Evolutionary conservation across 2,888 invertebrate genomes (phyloP).

Genomic region (Diogma glabrata): DNA sequence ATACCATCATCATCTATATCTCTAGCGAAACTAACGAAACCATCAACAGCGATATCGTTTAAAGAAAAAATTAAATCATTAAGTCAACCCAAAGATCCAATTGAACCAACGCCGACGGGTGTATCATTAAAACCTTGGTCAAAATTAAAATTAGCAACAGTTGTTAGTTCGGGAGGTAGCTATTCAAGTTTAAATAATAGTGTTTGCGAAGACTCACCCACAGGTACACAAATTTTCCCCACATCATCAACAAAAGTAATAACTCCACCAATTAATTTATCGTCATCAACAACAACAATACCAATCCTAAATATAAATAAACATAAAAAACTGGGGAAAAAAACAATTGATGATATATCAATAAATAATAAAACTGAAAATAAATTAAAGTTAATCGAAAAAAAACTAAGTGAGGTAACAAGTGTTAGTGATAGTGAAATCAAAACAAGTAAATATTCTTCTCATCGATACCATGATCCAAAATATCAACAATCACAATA

Average conservation of each 20-base stretch:
- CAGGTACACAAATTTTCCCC: conserved; percentile 26
- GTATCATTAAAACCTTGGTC: conserved; percentile 52
- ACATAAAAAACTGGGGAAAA: not conserved
- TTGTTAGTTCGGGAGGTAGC: conserved; percentile 31
- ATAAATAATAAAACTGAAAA: conserved; percentile 1
- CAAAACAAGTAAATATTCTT: conserved; percentile 10
- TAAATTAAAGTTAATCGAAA: conserved; percentile 15
- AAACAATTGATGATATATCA: not conserved
- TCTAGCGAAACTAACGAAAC: conserved; percentile 24
- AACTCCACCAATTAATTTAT: conserved; percentile 1
- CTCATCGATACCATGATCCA: conserved; percentile 1
- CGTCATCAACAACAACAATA: not conserved
- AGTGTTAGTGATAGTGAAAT: conserved; percentile 18
- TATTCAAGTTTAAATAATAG: conserved; percentile 32
- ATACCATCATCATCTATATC: conserved; percentile 26
- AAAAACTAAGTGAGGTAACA: conserved; percentile 6
- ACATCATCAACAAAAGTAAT: conserved; percentile 26
- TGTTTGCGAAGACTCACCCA: conserved; percentile 16
- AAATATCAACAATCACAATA: not conserved
- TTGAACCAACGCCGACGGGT: conserved; percentile 24
- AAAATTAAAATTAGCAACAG: conserved; percentile 60
- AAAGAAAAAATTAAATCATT: conserved; percentile 41
- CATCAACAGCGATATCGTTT: conserved; percentile 29
- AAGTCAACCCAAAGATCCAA: conserved; percentile 30
- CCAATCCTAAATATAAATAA: not conserved